Conservation (phyloP, 2,797 vertebrate species). For the Eupleurogrammus muticus region DNA sequence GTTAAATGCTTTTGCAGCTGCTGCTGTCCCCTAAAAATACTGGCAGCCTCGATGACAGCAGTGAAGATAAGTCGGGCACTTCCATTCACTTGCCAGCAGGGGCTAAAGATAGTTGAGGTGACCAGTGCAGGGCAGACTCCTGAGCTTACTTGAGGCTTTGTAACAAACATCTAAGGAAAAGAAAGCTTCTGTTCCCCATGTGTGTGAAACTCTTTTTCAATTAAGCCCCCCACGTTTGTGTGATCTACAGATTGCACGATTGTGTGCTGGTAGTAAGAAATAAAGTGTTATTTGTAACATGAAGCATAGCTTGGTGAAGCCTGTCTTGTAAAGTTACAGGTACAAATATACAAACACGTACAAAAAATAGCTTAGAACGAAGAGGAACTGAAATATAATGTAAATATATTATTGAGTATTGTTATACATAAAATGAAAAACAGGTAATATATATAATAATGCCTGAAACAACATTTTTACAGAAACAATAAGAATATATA, state of each 20-base stretch:
- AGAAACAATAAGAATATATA: no score
- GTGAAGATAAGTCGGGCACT: constrained; percentile 86
- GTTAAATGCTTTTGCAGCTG: constrained; percentile 91
- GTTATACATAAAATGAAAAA: neutral
- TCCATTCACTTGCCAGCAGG: constrained; percentile 86
- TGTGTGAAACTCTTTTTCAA: constrained; percentile 24
- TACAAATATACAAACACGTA: neutral
- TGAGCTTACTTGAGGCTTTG: constrained; percentile 80
- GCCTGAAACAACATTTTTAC: no score
- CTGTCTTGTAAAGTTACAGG: neutral
- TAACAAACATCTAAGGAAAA: constrained; percentile 75
- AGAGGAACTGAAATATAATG: neutral
- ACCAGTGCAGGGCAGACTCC: constrained; percentile 72
- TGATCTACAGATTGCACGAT: neutral
- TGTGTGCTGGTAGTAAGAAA: neutral
- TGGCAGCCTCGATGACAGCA: constrained; percentile 86
- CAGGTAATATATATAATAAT: neutral
- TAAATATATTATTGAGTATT: neutral
- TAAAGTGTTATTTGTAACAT: neutral
- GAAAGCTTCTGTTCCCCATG: constrained; percentile 41
- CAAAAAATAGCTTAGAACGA: neutral
- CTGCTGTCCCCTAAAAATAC: constrained; percentile 89
- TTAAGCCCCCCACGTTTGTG: constrained; percentile 12
- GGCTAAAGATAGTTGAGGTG: constrained; percentile 86
- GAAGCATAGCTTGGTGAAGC: neutral